These are phyloP conservation scores for Megalonaias nervosa DNA, from an alignment of 1,140 invertebrate species.

Conservation along the genomic window DNA sequence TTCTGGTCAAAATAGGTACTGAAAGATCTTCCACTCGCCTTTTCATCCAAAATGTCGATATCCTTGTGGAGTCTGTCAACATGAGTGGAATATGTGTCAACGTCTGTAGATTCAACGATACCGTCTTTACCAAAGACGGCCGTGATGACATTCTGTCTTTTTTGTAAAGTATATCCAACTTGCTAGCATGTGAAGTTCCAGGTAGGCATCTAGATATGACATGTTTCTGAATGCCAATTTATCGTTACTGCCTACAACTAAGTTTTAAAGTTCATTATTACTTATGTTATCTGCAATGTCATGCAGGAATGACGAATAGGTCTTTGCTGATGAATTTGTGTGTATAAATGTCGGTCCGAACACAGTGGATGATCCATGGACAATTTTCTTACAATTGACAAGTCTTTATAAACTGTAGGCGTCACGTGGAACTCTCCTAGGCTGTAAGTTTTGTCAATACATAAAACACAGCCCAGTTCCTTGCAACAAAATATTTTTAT, in stretches of 20 bases:
- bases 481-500: slow-evolving; percentile 5
- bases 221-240: not conserved
- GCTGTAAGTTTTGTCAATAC: slow-evolving; percentile 12
- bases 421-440: slow-evolving; percentile 17
- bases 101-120: no score
- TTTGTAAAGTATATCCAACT: not conserved
- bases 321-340: no score
- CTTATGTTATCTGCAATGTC: not conserved
- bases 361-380: slow-evolving; percentile 13
- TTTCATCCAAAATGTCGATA: not conserved
- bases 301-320: no score
- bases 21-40: not conserved
- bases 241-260: not conserved
- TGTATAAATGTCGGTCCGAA: slow-evolving; percentile 12
- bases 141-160: not conserved
- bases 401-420: slow-evolving; percentile 1
- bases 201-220: not conserved
- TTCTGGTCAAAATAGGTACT: not conserved
- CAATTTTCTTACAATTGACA: slow-evolving; percentile 2
- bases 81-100: no score
- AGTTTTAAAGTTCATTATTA: not conserved
- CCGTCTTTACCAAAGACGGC: not conserved
- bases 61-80: not conserved
- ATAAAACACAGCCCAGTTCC: not conserved
- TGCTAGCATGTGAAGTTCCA: not conserved